phyloP scores from a whole-genome alignment of 1,140 invertebrate species.

The Riptortus pedestris region DNA sequence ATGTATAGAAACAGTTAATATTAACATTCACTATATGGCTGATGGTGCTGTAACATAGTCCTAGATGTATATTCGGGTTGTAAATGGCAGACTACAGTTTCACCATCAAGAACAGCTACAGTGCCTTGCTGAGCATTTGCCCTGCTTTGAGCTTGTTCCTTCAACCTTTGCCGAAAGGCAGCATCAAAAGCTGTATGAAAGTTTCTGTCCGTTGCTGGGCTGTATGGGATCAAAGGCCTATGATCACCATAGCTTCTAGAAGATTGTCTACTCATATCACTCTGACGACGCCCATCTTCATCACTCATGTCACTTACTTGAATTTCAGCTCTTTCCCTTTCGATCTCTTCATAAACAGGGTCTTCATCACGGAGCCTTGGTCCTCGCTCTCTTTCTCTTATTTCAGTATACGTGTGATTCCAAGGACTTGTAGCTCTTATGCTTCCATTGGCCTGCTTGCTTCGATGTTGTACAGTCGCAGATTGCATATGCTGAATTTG shows the following conservation, averaged over 20 bases:
- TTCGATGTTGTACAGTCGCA: slow-evolving; percentile 36
- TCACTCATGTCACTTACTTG: slow-evolving; percentile 69
- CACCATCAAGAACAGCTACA: slow-evolving; percentile 67
- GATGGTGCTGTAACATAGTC: slow-evolving; percentile 39
- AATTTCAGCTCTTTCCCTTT: slow-evolving; percentile 50
- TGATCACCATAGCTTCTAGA: slow-evolving; percentile 71
- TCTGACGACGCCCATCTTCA: slow-evolving; percentile 62
- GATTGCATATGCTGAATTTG: slow-evolving; percentile 23
- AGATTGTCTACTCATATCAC: slow-evolving; percentile 62
- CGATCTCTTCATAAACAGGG: slow-evolving; percentile 72
- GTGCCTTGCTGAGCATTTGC: slow-evolving; percentile 40
- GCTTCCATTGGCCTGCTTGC: slow-evolving; percentile 33
- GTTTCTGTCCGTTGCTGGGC: slow-evolving; percentile 40
- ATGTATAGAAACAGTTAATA: slow-evolving; percentile 12
- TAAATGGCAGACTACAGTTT: slow-evolving; percentile 70
- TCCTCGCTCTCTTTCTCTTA: slow-evolving; percentile 42
- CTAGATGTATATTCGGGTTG: slow-evolving; percentile 44
- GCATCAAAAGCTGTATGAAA: slow-evolving; percentile 32
- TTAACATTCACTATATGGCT: slow-evolving; percentile 50
- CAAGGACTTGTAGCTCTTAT: slow-evolving; percentile 36
- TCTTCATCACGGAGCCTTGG: slow-evolving; percentile 54
- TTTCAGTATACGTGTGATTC: slow-evolving; percentile 52
- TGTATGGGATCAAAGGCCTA: slow-evolving; percentile 60
- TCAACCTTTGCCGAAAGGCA: slow-evolving; percentile 41
- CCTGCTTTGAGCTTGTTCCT: slow-evolving; percentile 44